Conservation (phyloP, 2,888 invertebrate species). For the Napeogenes inachia region DNA sequence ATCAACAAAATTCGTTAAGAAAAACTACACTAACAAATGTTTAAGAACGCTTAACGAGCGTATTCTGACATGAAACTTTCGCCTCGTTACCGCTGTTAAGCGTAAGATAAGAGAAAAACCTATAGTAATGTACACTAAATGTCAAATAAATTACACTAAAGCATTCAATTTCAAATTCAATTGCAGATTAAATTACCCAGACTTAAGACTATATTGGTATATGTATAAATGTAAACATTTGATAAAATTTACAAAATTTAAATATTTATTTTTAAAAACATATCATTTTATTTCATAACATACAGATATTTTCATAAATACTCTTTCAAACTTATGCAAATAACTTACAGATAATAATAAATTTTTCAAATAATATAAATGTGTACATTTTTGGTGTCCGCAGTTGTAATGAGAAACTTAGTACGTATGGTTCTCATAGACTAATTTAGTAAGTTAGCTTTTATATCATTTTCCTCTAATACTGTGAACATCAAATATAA, state of each 20-base stretch:
- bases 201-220: neutral
- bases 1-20: constrained; percentile 48
- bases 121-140: constrained; percentile 39
- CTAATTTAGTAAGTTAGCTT: constrained; percentile 54
- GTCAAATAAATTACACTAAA: neutral
- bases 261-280: too few species aligned
- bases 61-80: constrained; percentile 51
- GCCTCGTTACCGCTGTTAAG: constrained; percentile 58
- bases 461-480: constrained; percentile 10
- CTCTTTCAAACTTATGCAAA: neutral
- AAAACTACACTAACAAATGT: constrained; percentile 52
- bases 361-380: constrained; percentile 1
- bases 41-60: constrained; percentile 42
- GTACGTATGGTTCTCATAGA: constrained; percentile 52
- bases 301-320: neutral
- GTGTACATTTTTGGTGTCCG: constrained; percentile 26
- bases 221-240: neutral
- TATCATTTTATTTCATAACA: neutral
- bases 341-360: constrained; percentile 9
- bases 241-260: neutral
- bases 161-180: neutral
- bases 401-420: constrained; percentile 46
- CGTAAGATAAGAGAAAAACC: constrained; percentile 59
- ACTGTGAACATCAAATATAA: neutral
- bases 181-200: neutral